phyloP scores from a whole-genome alignment of 2,797 vertebrate species.

The Bovichtus variegatus region DNA sequence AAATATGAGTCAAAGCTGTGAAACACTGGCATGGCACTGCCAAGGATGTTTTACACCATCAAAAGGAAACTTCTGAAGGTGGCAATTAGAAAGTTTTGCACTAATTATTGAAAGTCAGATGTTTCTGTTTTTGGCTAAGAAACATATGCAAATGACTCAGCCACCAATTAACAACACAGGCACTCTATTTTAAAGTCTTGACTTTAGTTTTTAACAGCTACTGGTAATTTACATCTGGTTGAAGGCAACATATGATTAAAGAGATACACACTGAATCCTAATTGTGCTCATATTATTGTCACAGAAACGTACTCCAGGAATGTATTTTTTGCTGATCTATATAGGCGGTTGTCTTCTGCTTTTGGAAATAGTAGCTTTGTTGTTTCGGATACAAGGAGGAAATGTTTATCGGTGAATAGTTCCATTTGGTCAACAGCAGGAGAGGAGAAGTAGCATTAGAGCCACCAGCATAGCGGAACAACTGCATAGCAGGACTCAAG shows the following conservation, averaged over 20 bases:
- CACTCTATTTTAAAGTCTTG: conserved; percentile 66
- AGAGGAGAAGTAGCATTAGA: conserved; percentile 10
- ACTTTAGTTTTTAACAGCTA: conserved; percentile 71
- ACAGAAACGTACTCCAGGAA: background rate
- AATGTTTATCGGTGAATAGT: conserved; percentile 20
- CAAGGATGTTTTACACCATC: conserved; percentile 49
- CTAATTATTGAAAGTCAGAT: conserved; percentile 51
- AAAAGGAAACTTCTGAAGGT: conserved; percentile 52
- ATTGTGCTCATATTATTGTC: conserved; percentile 33
- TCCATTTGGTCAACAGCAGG: conserved; percentile 39
- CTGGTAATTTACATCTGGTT: conserved; percentile 56
- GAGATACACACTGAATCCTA: conserved; percentile 15
- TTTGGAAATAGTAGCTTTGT: background rate
- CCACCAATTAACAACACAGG: conserved; percentile 73
- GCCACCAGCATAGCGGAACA: background rate
- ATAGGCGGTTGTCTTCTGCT: conserved; percentile 1
- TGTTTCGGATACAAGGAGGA: conserved; percentile 3
- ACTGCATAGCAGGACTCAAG: conserved; percentile 23
- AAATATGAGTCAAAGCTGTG: conserved; percentile 52
- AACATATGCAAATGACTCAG: conserved; percentile 58
- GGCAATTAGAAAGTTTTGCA: conserved; percentile 50
- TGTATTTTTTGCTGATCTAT: conserved; percentile 5
- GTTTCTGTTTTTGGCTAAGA: conserved; percentile 39
- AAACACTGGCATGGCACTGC: conserved; percentile 25
- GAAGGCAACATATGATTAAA: conserved; percentile 39